Conservation (phyloP, 2,797 vertebrate genomes). For the Sebastes miniatus region DNA sequence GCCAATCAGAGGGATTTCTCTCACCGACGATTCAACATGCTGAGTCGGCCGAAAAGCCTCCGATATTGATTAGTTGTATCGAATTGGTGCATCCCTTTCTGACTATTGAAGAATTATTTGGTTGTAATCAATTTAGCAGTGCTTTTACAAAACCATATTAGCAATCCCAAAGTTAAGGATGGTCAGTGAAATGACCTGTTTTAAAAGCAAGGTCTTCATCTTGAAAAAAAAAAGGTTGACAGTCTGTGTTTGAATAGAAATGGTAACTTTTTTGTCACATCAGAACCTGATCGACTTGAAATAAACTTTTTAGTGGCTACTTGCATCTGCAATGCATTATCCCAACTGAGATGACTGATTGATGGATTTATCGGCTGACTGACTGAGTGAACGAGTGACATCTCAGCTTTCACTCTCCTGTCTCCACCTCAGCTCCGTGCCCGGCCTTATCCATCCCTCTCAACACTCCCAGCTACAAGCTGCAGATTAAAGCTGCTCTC, state of each 20-base stretch:
- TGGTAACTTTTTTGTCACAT: not conserved
- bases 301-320: not conserved
- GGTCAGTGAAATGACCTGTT: not conserved
- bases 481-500: constrained; percentile 70
- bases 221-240: not conserved
- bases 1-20: no score
- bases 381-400: constrained; percentile 45
- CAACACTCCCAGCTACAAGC: constrained; percentile 45
- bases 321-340: constrained; percentile 52
- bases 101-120: no score
- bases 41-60: no score
- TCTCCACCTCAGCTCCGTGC: constrained; percentile 41
- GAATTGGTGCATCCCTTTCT: no score
- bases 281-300: not conserved
- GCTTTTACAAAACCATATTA: not conserved
- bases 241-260: not conserved
- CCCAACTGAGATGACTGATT: constrained; percentile 4
- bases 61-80: no score
- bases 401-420: constrained; percentile 33
- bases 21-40: no score
- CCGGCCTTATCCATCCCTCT: constrained; percentile 43
- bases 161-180: not conserved
- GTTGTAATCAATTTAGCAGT: no score
- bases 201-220: not conserved
- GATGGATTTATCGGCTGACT: constrained; percentile 40